A percentile compares a stretch with the other conserved stretches of the same genome.
Conservation (phyloP, 2,888 invertebrate genomes). For the Anthoptus insignis region DNA sequence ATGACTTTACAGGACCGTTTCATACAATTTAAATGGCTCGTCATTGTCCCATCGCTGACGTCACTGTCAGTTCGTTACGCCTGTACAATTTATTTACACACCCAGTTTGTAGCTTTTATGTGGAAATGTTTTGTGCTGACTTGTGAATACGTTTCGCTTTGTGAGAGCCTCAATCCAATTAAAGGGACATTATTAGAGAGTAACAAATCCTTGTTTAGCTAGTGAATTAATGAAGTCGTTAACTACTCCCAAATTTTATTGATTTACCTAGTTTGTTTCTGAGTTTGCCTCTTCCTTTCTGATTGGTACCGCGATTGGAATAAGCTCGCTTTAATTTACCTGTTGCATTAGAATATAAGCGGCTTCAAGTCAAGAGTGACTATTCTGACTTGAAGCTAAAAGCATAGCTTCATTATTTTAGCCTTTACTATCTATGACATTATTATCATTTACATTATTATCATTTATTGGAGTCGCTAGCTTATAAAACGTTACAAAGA, state of each 20-base stretch:
- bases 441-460: too few relatives aligned
- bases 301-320: too few relatives aligned
- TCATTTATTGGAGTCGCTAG: too few relatives aligned
- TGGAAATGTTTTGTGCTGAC: slow-evolving; percentile 18
- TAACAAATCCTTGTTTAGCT: not conserved
- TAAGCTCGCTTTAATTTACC: too few relatives aligned
- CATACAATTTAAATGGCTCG: slow-evolving; percentile 42
- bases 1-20: slow-evolving; percentile 35
- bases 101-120: slow-evolving; percentile 28
- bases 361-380: too few relatives aligned
- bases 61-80: slow-evolving; percentile 25
- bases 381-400: too few relatives aligned
- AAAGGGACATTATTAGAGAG: not conserved
- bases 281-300: too few relatives aligned
- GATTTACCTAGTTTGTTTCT: not conserved
- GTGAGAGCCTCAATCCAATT: slow-evolving; percentile 2
- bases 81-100: slow-evolving; percentile 33
- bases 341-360: too few relatives aligned
- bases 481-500: too few relatives aligned
- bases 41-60: slow-evolving; percentile 30
- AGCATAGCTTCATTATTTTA: too few relatives aligned
- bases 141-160: slow-evolving; percentile 2
- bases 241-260: too few relatives aligned
- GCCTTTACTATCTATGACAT: too few relatives aligned
- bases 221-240: not conserved